Conservation (phyloP, 2,113 vertebrate species). For the Phrynocephalus versicolor region DNA sequence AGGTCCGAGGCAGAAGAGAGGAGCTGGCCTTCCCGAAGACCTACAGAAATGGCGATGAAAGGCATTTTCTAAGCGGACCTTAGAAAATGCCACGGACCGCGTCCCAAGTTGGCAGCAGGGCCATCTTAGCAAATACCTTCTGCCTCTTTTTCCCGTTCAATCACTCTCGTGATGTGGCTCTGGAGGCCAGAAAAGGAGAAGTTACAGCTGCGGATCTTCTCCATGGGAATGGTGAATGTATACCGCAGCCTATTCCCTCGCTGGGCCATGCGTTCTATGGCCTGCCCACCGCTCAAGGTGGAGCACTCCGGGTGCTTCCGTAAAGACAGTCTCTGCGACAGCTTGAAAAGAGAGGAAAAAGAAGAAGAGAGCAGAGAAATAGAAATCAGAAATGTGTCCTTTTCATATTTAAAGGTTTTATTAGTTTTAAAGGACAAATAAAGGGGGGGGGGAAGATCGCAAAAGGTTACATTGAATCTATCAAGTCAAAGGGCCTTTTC, state of each 20-base stretch:
- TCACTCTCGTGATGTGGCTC: constrained; percentile 70
- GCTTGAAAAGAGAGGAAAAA: constrained; percentile 70
- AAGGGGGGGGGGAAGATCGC: too few species aligned
- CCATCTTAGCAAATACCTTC: constrained; percentile 81
- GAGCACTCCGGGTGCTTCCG: constrained; percentile 82
- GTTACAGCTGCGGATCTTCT: constrained; percentile 79
- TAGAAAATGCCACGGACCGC: not conserved
- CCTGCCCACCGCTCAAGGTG: constrained; percentile 86
- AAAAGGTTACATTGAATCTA: too few species aligned
- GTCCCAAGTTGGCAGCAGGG: not conserved
- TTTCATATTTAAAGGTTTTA: too few species aligned
- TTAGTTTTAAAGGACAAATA: too few species aligned
- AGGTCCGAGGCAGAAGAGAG: constrained; percentile 87
- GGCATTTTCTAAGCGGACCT: not conserved
- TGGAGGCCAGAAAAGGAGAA: constrained; percentile 93
- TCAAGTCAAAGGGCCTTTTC: too few species aligned
- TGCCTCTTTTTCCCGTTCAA: constrained; percentile 82
- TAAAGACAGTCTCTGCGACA: constrained; percentile 89
- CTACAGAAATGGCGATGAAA: constrained; percentile 64
- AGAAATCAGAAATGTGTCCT: not conserved
- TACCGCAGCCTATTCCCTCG: constrained; percentile 75
- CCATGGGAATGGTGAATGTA: constrained; percentile 81
- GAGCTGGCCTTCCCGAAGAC: constrained; percentile 79
- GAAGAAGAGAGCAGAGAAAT: not conserved
- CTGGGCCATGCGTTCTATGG: constrained; percentile 87